phyloP scores from a whole-genome alignment of 2,888 invertebrate species.

The Hipparchia semele region DNA sequence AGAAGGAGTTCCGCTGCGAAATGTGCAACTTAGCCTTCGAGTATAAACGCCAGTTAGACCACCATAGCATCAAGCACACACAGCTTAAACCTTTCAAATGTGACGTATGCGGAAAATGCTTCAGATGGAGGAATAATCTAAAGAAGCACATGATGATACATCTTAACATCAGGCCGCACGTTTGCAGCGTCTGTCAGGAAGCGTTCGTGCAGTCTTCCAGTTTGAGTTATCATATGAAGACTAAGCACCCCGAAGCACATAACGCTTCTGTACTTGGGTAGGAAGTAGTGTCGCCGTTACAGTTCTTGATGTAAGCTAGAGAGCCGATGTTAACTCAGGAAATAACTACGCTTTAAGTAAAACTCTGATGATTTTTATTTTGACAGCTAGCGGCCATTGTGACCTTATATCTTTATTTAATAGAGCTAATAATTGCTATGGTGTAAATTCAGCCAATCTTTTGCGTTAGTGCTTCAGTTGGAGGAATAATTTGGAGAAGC shows the following conservation, averaged over 20 bases:
- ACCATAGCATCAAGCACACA: slow-evolving; percentile 50
- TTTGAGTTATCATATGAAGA: slow-evolving; percentile 18
- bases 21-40: slow-evolving; percentile 52
- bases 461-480: slow-evolving; percentile 15
- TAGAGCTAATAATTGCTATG: too few relatives aligned
- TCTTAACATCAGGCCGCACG: slow-evolving; percentile 17
- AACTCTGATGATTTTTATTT: too few relatives aligned
- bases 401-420: too few relatives aligned
- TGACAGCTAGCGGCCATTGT: too few relatives aligned
- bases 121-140: slow-evolving; percentile 20
- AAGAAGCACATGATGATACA: slow-evolving; percentile 23
- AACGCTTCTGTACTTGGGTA: background rate
- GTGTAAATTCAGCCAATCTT: too few relatives aligned
- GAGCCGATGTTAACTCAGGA: too few relatives aligned
- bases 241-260: slow-evolving; percentile 8
- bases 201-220: slow-evolving; percentile 20
- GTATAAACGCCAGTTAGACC: slow-evolving; percentile 47
- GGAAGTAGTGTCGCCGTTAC: background rate
- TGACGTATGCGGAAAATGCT: slow-evolving; percentile 5
- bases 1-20: slow-evolving; percentile 47
- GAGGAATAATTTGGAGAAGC: slow-evolving; percentile 18
- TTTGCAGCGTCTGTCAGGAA: slow-evolving; percentile 7
- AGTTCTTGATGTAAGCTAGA: too few relatives aligned
- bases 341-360: too few relatives aligned
- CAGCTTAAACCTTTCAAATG: slow-evolving; percentile 45